Evolutionary conservation across 2,797 vertebrate species (phyloP).

Genomic region (Onychomys arenicola): DNA sequence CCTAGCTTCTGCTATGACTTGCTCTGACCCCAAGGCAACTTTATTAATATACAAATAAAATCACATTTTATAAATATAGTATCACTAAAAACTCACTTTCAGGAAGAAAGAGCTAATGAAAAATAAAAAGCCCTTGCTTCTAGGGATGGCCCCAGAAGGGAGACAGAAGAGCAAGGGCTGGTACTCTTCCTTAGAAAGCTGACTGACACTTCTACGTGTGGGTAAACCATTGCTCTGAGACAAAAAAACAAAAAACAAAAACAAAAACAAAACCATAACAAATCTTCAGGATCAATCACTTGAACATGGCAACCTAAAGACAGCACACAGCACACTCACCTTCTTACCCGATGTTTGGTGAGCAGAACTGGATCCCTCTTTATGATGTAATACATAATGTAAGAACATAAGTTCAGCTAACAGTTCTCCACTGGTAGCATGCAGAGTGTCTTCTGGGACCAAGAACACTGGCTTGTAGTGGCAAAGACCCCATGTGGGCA

Average conservation of each 20-base stretch:
- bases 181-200: background rate
- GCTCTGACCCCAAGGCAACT: too few relatives aligned
- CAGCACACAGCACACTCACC: background rate
- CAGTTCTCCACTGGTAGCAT: background rate
- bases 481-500: too few relatives aligned
- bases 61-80: too few relatives aligned
- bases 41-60: too few relatives aligned
- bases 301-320: conserved; percentile 20
- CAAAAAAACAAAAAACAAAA: too few relatives aligned
- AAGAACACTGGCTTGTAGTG: background rate
- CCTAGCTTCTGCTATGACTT: too few relatives aligned
- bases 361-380: conserved; percentile 10
- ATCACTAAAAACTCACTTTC: conserved; percentile 8
- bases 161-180: background rate
- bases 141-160: background rate
- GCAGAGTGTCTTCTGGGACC: background rate
- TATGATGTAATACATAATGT: background rate
- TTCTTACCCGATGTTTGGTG: background rate
- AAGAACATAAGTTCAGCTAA: conserved; percentile 29
- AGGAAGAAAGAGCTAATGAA: conserved; percentile 11
- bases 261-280: too few relatives aligned
- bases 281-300: background rate
- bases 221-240: background rate
- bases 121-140: background rate
- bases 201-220: conserved; percentile 17